These are phyloP conservation scores for Brenthis ino DNA, from an alignment of 2,888 invertebrate genomes.

Conservation along the genomic window DNA sequence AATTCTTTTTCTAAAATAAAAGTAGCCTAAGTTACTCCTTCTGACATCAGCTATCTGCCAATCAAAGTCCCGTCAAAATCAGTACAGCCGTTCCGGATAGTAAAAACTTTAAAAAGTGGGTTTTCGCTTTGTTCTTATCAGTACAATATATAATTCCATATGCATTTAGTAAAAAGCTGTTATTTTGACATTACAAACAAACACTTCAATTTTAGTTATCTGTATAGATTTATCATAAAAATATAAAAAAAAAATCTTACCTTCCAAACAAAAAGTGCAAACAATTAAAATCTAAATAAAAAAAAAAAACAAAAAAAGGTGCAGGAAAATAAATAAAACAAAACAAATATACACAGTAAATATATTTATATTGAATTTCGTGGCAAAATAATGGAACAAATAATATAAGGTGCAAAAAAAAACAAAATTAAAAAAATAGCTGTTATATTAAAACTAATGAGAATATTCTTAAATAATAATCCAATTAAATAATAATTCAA, in stretches of 20 bases:
- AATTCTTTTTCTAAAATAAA: no score
- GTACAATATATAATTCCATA: no score
- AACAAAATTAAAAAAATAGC: neutral
- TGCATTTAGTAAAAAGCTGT: no score
- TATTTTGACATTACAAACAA: no score
- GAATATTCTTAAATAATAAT: neutral
- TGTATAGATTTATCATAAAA: neutral
- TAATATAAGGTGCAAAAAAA: constrained; percentile 9
- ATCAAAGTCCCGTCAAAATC: no score
- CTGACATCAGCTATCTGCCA: no score
- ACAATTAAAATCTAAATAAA: constrained; percentile 5
- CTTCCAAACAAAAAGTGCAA: constrained; percentile 24
- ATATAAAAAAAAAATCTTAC: constrained; percentile 30
- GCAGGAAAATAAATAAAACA: constrained; percentile 45
- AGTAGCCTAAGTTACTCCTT: no score
- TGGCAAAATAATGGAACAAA: constrained; percentile 15
- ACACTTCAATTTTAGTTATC: no score
- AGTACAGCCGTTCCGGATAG: no score
- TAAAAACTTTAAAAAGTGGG: no score
- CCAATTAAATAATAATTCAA: neutral
- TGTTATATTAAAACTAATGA: neutral
- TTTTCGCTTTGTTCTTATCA: no score
- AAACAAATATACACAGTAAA: constrained; percentile 25
- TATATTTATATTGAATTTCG: constrained; percentile 23
- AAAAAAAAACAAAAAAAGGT: constrained; percentile 13